Evolutionary conservation across 2,888 invertebrate species (phyloP).

Genomic region (Tethea ocularis): DNA sequence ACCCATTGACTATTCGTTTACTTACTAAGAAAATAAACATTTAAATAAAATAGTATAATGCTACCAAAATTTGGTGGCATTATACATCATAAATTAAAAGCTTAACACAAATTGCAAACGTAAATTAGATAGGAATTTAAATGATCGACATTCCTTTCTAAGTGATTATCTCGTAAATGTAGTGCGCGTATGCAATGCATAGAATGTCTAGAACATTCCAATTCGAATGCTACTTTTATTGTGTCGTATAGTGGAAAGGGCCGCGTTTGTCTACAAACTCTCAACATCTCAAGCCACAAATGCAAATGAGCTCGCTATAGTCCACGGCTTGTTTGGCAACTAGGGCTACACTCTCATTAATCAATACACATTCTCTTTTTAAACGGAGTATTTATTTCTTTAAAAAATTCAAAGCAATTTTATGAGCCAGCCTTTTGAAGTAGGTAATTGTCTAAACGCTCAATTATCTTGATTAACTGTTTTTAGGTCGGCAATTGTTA

Average conservation of each 20-base stretch:
- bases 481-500: constrained; percentile 42
- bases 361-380: constrained; percentile 63
- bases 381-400: constrained; percentile 32
- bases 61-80: not conserved
- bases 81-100: not conserved
- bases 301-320: constrained; percentile 61
- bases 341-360: constrained; percentile 61
- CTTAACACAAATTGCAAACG: not conserved
- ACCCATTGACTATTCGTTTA: not conserved
- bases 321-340: constrained; percentile 69
- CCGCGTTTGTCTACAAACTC: constrained; percentile 38
- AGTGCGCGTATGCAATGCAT: not conserved
- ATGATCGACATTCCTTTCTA: not conserved
- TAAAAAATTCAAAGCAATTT: constrained; percentile 36
- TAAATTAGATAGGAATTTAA: not conserved
- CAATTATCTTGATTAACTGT: constrained; percentile 47
- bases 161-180: constrained; percentile 1
- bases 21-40: not conserved
- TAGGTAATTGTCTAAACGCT: constrained; percentile 43
- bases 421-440: constrained; percentile 33
- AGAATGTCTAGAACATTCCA: constrained; percentile 1
- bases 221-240: constrained; percentile 8
- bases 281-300: constrained; percentile 36
- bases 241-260: constrained; percentile 38
- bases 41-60: not conserved